Percentiles rank a stretch among this genome's conserved stretches.
Evolutionary conservation across 2,113 vertebrate species (phyloP).

Genomic region (Solenodon paradoxus): DNA sequence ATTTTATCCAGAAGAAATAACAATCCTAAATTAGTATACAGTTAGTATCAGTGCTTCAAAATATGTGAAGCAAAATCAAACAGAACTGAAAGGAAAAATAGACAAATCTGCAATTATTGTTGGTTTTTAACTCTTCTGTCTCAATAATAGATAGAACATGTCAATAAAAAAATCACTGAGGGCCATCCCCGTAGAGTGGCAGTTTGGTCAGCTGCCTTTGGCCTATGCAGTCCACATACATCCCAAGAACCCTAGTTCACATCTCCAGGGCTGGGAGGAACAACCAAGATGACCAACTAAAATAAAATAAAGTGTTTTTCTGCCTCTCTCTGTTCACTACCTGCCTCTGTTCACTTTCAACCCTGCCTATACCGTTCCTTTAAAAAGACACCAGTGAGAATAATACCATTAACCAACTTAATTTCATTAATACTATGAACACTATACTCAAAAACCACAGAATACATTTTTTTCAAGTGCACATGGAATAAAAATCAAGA

Average conservation of each 20-base stretch:
- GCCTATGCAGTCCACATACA: no score
- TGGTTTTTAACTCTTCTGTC: neutral
- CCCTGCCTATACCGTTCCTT: no score
- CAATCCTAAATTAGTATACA: neutral
- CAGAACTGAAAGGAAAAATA: neutral
- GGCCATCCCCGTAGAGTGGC: no score
- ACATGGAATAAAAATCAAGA: neutral
- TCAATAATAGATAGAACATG: neutral
- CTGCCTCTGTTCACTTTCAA: no score
- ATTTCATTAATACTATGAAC: neutral
- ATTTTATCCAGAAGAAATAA: neutral
- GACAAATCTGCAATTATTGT: neutral
- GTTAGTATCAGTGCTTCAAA: neutral
- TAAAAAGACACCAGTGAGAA: no score
- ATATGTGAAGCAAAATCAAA: neutral
- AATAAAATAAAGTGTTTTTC: no score
- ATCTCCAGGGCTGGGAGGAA: no score
- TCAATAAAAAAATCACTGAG: neutral
- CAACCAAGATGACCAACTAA: no score
- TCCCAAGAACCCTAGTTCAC: no score
- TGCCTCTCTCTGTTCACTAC: no score
- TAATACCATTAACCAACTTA: neutral
- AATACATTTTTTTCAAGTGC: neutral
- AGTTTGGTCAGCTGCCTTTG: no score
- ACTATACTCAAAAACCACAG: neutral